phyloP scores from a whole-genome alignment of 2,888 invertebrate species.

The Clitarchus hookeri region DNA sequence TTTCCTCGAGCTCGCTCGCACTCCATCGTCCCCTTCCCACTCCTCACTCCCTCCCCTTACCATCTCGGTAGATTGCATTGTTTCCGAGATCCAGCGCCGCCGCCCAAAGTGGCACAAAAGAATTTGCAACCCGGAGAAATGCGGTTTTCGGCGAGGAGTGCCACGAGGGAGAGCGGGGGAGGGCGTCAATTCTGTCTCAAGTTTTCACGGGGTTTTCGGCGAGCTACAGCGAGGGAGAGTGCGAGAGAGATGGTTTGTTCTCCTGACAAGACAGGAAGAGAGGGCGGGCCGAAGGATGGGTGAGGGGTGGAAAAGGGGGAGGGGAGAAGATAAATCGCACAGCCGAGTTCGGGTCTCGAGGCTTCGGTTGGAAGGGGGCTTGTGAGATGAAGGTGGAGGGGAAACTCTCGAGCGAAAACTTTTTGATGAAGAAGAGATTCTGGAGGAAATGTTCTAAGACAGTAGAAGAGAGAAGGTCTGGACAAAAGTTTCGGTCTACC shows the following conservation, averaged over 20 bases:
- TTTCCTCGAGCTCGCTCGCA: slow-evolving; percentile 8
- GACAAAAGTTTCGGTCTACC: slow-evolving; percentile 9
- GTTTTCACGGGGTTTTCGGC: slow-evolving; percentile 20
- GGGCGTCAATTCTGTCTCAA: slow-evolving; percentile 22
- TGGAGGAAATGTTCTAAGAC: not conserved
- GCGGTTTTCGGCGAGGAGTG: not conserved
- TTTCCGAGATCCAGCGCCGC: slow-evolving; percentile 23
- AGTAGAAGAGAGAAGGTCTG: not conserved
- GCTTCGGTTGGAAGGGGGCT: not conserved
- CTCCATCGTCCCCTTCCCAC: not conserved
- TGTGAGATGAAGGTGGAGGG: not conserved
- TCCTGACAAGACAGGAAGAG: not conserved
- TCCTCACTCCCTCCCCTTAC: not conserved
- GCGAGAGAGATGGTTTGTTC: not conserved
- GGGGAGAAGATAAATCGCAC: slow-evolving; percentile 4
- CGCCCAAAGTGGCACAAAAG: slow-evolving; percentile 36
- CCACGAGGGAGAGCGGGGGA: not conserved
- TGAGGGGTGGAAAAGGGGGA: not conserved
- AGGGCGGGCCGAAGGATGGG: not conserved
- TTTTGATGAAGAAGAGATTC: slow-evolving; percentile 14
- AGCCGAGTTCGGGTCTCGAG: slow-evolving; percentile 2
- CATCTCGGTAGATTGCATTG: slow-evolving; percentile 5
- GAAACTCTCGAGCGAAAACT: not conserved
- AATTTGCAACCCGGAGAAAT: slow-evolving; percentile 29
- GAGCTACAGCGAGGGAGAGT: not conserved